Percentiles rank a stretch among this genome's conserved stretches.
Conservation (phyloP, 2,113 vertebrate species). For the Tachycineta bicolor region DNA sequence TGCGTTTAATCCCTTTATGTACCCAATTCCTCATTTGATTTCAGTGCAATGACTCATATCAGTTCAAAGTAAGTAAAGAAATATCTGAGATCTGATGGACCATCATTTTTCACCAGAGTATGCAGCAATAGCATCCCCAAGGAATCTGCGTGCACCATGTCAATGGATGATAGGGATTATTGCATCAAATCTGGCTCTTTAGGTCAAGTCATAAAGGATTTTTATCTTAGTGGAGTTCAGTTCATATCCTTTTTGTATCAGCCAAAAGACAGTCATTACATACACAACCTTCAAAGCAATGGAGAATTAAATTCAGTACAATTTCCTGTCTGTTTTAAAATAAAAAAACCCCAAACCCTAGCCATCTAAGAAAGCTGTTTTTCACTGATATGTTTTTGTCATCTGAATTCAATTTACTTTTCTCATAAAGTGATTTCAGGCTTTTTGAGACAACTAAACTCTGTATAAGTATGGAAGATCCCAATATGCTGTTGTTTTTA, state of each 20-base stretch:
- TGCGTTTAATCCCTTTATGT: neutral
- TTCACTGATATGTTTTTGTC: neutral
- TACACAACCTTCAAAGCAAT: neutral
- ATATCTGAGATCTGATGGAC: neutral
- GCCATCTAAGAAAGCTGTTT: neutral
- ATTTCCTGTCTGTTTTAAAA: neutral
- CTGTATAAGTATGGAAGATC: neutral
- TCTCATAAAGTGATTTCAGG: neutral
- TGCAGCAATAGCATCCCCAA: neutral
- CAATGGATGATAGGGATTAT: neutral
- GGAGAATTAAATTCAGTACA: neutral
- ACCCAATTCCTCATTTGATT: neutral
- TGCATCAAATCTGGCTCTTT: neutral
- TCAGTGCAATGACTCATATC: neutral
- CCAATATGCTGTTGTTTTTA: neutral
- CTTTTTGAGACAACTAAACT: neutral
- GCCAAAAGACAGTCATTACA: neutral
- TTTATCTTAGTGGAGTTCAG: neutral
- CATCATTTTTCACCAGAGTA: neutral
- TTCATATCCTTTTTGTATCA: neutral
- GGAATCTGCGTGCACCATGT: rapidly evolving
- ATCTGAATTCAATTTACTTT: slow-evolving; percentile 14
- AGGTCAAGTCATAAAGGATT: neutral
- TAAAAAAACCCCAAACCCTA: neutral
- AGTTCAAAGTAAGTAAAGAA: neutral